phyloP scores from a whole-genome alignment of 1,140 invertebrate species.

The Drosophila ficusphila region DNA sequence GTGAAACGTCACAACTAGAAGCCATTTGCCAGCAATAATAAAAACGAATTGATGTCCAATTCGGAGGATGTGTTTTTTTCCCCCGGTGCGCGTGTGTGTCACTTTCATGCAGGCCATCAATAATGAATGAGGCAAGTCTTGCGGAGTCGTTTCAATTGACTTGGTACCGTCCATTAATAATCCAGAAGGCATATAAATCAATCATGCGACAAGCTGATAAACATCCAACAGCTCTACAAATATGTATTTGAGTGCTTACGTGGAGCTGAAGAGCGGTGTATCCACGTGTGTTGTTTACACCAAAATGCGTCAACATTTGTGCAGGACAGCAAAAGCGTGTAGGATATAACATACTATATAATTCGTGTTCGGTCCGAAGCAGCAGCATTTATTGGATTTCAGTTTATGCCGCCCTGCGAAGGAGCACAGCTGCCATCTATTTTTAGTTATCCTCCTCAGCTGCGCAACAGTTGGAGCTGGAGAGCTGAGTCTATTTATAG shows the following conservation, averaged over 20 bases:
- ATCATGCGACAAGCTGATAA: conserved; percentile 79
- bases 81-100: conserved; percentile 1
- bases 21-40: neutral
- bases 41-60: conserved; percentile 17
- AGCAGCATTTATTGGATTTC: conserved; percentile 72
- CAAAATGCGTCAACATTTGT: conserved; percentile 32
- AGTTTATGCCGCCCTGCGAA: conserved; percentile 36
- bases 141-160: conserved; percentile 62
- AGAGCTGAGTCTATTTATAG: conserved; percentile 65
- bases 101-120: conserved; percentile 38
- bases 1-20: neutral
- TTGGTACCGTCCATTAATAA: conserved; percentile 71
- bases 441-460: conserved; percentile 51
- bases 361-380: conserved; percentile 43
- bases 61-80: conserved; percentile 1
- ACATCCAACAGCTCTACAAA: conserved; percentile 56
- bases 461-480: conserved; percentile 59
- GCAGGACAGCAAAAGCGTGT: conserved; percentile 46
- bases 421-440: conserved; percentile 49
- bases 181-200: conserved; percentile 68
- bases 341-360: too few relatives aligned
- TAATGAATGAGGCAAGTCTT: conserved; percentile 58
- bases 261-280: neutral
- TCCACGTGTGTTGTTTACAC: conserved; percentile 24
- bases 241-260: conserved; percentile 20